Conservation (phyloP, 2,888 invertebrate genomes). For the Agriotes lineatus region DNA sequence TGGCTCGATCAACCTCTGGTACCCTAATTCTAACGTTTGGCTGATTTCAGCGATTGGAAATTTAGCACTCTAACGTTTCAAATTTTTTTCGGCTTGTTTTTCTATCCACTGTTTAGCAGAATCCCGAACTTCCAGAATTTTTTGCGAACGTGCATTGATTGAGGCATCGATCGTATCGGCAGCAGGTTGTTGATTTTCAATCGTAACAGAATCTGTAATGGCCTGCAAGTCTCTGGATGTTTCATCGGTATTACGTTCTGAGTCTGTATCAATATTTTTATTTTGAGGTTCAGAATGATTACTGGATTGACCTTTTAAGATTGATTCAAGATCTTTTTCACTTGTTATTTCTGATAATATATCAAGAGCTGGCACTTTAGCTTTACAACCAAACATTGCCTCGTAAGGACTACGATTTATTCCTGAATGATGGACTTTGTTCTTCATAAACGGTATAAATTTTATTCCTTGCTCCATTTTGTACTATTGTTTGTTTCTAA, state of each 20-base stretch:
- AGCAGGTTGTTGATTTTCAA: too few species aligned
- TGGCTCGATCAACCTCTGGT: slow-evolving; percentile 39
- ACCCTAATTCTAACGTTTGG: slow-evolving; percentile 28
- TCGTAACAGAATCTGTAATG: too few species aligned
- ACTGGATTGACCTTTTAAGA: too few species aligned
- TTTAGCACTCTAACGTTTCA: slow-evolving; percentile 29
- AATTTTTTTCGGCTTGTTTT: slow-evolving; percentile 40
- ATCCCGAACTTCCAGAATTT: not conserved
- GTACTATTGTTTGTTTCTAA: slow-evolving; percentile 56
- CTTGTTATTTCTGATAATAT: too few species aligned
- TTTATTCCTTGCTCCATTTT: slow-evolving; percentile 61
- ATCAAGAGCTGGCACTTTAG: too few species aligned
- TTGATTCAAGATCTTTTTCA: too few species aligned
- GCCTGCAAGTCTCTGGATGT: too few species aligned
- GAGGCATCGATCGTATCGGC: not conserved
- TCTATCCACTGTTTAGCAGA: slow-evolving; percentile 8
- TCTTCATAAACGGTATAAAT: slow-evolving; percentile 64
- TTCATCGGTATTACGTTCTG: too few species aligned
- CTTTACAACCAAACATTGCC: slow-evolving; percentile 45
- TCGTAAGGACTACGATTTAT: slow-evolving; percentile 59
- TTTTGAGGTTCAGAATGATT: too few species aligned
- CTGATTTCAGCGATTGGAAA: slow-evolving; percentile 29
- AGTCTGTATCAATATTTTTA: too few species aligned
- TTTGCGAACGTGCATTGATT: not conserved
- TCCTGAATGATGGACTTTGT: slow-evolving; percentile 58